Evolutionary conservation across 2,113 vertebrate species (phyloP).

Genomic region (Origma solitaria): DNA sequence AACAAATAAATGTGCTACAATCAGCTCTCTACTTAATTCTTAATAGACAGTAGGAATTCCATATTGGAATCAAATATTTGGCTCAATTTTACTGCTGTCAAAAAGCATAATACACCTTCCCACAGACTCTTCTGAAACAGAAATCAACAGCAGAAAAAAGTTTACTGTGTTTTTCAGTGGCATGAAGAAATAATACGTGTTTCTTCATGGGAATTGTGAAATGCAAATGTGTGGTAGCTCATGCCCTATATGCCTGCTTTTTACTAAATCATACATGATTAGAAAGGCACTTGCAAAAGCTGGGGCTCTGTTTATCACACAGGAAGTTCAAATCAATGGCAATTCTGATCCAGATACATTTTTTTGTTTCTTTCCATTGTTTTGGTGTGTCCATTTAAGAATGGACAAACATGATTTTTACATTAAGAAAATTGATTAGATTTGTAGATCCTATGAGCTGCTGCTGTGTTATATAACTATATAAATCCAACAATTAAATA

Average conservation of each 20-base stretch:
- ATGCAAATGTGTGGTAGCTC: background rate
- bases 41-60: background rate
- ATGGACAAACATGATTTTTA: background rate
- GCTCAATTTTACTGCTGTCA: background rate
- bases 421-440: background rate
- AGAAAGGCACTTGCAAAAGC: background rate
- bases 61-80: background rate
- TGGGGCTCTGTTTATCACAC: background rate
- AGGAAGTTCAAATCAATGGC: background rate
- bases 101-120: background rate
- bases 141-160: background rate
- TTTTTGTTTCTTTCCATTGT: background rate
- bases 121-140: background rate
- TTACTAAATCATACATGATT: background rate
- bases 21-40: background rate
- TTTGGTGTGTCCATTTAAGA: background rate
- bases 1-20: slow-evolving; percentile 6
- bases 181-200: background rate
- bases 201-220: background rate
- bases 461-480: background rate
- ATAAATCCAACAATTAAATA: background rate
- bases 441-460: background rate
- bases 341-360: background rate
- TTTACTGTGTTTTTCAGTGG: background rate
- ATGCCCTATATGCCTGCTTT: background rate